These are phyloP conservation scores for Paracentrotus lividus DNA, from an alignment of 53 echinoderm and acorn worm species.

Conservation along the genomic window DNA sequence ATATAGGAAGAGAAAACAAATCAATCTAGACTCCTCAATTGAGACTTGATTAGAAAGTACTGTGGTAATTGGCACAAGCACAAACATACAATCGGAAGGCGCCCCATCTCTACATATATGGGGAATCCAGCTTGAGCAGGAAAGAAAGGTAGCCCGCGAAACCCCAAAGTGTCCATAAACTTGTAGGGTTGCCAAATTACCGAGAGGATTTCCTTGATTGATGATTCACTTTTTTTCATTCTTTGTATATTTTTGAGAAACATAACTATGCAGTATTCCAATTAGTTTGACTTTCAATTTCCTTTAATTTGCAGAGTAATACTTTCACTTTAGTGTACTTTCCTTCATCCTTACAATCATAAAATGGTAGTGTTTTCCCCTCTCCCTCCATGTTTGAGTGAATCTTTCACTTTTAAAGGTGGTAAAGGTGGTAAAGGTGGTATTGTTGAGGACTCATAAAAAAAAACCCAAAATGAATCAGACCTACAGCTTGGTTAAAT, in stretches of 20 bases:
- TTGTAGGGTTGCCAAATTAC: conserved; percentile 5
- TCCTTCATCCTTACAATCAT: conserved; percentile 25
- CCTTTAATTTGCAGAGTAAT: conserved; percentile 3
- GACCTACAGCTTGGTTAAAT: not conserved
- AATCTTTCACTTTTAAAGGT: not conserved
- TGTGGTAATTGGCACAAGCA: conserved; percentile 37
- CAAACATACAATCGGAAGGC: conserved; percentile 22
- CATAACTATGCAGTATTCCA: conserved; percentile 8
- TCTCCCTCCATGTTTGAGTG: not conserved
- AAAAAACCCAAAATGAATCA: too few species aligned
- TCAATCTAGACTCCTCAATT: conserved; percentile 41
- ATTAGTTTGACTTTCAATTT: conserved; percentile 16
- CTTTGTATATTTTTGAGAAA: not conserved
- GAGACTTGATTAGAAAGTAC: conserved; percentile 52
- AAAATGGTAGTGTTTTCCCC: not conserved
- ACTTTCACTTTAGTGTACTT: conserved; percentile 31
- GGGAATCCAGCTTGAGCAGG: not conserved
- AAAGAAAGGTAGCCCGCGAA: not conserved
- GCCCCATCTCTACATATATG: not conserved
- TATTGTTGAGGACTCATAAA: too few species aligned
- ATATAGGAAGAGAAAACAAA: not conserved
- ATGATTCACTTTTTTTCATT: conserved; percentile 43
- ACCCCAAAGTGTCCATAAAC: not conserved
- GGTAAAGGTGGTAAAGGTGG: too few species aligned
- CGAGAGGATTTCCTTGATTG: conserved; percentile 15